These are phyloP conservation scores for Cebidichthys violaceus DNA, from an alignment of 2,113 vertebrate species.

Conservation along the genomic window DNA sequence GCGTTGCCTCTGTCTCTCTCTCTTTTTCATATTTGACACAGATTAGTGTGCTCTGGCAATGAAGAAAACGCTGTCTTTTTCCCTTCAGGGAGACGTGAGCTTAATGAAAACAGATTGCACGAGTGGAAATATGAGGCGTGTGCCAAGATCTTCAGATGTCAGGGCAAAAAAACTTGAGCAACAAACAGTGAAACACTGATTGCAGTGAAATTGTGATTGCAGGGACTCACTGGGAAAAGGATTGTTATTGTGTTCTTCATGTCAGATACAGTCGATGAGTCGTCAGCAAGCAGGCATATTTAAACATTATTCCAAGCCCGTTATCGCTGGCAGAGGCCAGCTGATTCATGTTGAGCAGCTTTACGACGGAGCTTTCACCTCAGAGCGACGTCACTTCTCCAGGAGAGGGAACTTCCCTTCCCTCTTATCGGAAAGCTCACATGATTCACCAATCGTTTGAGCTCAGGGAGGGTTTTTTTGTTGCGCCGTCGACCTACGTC, in stretches of 20 bases:
- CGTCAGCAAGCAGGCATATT: not conserved
- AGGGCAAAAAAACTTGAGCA: slow-evolving; percentile 20
- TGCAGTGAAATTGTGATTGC: slow-evolving; percentile 45
- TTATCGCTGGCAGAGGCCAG: not conserved
- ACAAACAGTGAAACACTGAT: slow-evolving; percentile 55
- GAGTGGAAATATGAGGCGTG: slow-evolving; percentile 60
- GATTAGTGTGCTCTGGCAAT: slow-evolving; percentile 61
- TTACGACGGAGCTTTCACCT: not conserved
- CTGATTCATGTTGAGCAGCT: slow-evolving; percentile 23
- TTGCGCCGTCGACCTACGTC: slow-evolving; percentile 29
- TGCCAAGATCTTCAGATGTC: slow-evolving; percentile 61
- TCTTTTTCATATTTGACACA: slow-evolving; percentile 63
- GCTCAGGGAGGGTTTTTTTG: slow-evolving; percentile 20
- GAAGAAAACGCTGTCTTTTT: slow-evolving; percentile 28
- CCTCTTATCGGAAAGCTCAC: slow-evolving; percentile 9
- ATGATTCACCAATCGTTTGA: not conserved
- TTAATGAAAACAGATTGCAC: slow-evolving; percentile 72
- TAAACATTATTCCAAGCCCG: not conserved
- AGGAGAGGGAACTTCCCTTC: not conserved
- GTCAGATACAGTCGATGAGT: slow-evolving; percentile 3
- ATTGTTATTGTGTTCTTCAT: not conserved
- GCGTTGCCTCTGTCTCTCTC: slow-evolving; percentile 41
- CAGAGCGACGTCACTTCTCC: not conserved
- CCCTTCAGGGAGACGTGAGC: slow-evolving; percentile 51
- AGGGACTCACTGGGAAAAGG: slow-evolving; percentile 2